Percentiles rank a stretch among this genome's conserved stretches.
Evolutionary conservation across 92 coral and sea anemone genomes (phyloP).

Genomic region (Porites divaricata): DNA sequence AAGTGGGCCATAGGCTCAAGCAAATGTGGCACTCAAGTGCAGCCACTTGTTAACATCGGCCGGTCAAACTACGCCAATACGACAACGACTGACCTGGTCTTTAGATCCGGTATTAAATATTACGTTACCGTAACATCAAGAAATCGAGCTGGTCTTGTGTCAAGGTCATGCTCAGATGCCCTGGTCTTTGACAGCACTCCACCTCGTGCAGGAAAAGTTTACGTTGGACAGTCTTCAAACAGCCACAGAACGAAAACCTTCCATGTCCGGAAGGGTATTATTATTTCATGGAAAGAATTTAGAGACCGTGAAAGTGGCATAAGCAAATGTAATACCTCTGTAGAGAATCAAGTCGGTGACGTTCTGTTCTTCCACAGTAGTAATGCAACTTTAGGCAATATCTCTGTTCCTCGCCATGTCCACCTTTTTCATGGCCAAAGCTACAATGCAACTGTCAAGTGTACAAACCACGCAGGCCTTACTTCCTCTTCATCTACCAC

Average conservation of each 20-base stretch:
- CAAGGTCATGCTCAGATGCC: constrained; percentile 89
- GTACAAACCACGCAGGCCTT: constrained; percentile 85
- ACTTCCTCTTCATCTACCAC: constrained; percentile 44
- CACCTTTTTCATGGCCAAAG: constrained; percentile 39
- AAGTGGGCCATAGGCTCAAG: constrained; percentile 96
- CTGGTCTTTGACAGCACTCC: constrained; percentile 80
- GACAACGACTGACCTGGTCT: constrained; percentile 62
- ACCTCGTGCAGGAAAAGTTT: constrained; percentile 70
- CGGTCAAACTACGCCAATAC: constrained; percentile 73
- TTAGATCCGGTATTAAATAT: constrained; percentile 75
- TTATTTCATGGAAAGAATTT: constrained; percentile 72
- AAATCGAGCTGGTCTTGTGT: constrained; percentile 86
- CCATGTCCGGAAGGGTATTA: constrained; percentile 26
- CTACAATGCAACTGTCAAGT: constrained; percentile 60
- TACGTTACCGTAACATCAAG: constrained; percentile 88
- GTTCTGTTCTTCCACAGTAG: constrained; percentile 21
- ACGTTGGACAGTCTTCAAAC: constrained; percentile 42
- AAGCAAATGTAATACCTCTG: constrained; percentile 60
- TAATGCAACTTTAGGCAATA: constrained; percentile 20
- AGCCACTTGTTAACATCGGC: constrained; percentile 91
- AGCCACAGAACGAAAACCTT: constrained; percentile 30
- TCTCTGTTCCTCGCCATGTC: constrained; percentile 24
- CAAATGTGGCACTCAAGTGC: constrained; percentile 92
- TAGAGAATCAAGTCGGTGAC: constrained; percentile 10
- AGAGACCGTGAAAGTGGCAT: constrained; percentile 84